Conservation (phyloP, 2,113 vertebrate species). For the Tychaedon coryphoeus region DNA sequence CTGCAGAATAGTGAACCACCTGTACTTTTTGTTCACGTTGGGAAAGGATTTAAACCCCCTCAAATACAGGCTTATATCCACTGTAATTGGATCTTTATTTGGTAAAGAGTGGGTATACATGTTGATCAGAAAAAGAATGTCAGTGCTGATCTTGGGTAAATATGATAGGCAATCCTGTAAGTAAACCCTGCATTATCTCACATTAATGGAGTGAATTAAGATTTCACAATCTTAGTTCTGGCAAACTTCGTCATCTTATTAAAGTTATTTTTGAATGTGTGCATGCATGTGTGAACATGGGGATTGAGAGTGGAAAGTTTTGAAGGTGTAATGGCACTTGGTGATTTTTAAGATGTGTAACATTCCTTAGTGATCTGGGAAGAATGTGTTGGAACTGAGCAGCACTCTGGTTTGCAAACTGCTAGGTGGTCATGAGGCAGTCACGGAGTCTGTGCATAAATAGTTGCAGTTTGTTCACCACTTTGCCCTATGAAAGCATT, state of each 20-base stretch:
- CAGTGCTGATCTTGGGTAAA: not conserved
- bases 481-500: rapidly evolving
- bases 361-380: not conserved
- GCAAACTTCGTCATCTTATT: not conserved
- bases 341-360: not conserved
- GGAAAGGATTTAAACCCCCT: not conserved
- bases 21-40: not conserved
- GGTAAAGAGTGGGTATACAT: not conserved
- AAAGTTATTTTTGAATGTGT: not conserved
- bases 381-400: not conserved
- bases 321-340: not conserved
- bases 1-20: not conserved
- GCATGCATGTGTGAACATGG: not conserved
- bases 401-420: not conserved
- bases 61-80: not conserved
- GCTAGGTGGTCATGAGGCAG: not conserved
- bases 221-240: not conserved
- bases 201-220: not conserved
- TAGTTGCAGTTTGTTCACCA: rapidly evolving
- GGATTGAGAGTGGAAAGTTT: not conserved
- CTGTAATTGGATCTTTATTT: not conserved
- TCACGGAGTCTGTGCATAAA: rapidly evolving
- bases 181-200: not conserved
- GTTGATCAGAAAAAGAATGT: not conserved
- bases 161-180: not conserved